Evolutionary conservation across 53 echinoderm and acorn worm genomes (phyloP).

Genomic region (Holothuria leucospilota): DNA sequence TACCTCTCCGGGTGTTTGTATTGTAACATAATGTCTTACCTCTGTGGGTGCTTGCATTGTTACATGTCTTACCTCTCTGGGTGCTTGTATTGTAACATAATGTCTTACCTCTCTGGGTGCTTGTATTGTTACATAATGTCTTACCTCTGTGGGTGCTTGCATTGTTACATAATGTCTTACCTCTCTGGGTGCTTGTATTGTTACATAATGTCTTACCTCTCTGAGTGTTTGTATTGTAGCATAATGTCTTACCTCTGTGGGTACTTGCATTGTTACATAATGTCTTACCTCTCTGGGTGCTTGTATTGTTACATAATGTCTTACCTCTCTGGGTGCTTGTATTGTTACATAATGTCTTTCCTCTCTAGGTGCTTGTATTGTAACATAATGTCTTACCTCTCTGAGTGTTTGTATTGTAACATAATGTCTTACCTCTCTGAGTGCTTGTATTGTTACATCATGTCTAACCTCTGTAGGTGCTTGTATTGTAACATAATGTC

Average conservation of each 20-base stretch:
- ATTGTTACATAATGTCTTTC: slow-evolving; percentile 99
- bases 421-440: slow-evolving; percentile 99
- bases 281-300: slow-evolving; percentile 99
- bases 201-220: slow-evolving; percentile 99
- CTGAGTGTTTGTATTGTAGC: slow-evolving; percentile 98
- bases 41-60: slow-evolving; percentile 98
- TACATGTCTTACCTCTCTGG: slow-evolving; percentile 98
- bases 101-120: slow-evolving; percentile 99
- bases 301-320: slow-evolving; percentile 99
- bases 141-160: slow-evolving; percentile 99
- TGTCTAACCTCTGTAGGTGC: slow-evolving; percentile 99
- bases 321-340: slow-evolving; percentile 99
- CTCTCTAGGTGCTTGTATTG: slow-evolving; percentile 99
- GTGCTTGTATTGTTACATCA: slow-evolving; percentile 99
- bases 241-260: slow-evolving; percentile 99
- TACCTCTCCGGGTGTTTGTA: slow-evolving; percentile 99
- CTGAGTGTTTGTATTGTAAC: slow-evolving; percentile 98
- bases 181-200: slow-evolving; percentile 99
- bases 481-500: slow-evolving; percentile 99
- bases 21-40: slow-evolving; percentile 99
- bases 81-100: slow-evolving; percentile 99
- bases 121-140: slow-evolving; percentile 99
- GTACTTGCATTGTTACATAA: slow-evolving; percentile 99
- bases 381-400: slow-evolving; percentile 99
- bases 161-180: slow-evolving; percentile 99